Evolutionary conservation across 2,888 invertebrate genomes (phyloP).

Genomic region (Allophyes oxyacanthae): DNA sequence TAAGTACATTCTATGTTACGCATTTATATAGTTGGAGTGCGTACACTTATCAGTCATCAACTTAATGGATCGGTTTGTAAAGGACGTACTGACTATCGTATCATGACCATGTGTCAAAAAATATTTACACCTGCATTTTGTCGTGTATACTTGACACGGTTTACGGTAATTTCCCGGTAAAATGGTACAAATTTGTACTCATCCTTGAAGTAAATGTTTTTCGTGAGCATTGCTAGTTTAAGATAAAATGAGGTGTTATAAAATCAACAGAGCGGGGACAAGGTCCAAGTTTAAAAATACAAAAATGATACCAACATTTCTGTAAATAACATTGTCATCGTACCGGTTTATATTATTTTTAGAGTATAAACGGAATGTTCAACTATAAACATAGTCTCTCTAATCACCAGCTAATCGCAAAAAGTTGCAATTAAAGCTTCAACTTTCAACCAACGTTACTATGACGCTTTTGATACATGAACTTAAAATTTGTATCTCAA

Average conservation of each 20-base stretch:
- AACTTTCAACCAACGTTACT: slow-evolving; percentile 44
- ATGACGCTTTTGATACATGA: slow-evolving; percentile 56
- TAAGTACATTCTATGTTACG: background rate
- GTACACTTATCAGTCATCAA: slow-evolving; percentile 19
- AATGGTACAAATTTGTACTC: too few species aligned
- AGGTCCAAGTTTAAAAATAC: too few species aligned
- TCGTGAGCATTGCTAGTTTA: too few species aligned
- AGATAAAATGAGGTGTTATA: too few species aligned
- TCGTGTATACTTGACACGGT: too few species aligned
- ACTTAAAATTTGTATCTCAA: slow-evolving; percentile 71
- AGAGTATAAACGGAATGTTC: background rate
- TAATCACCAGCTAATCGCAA: slow-evolving; percentile 24
- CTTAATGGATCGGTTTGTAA: slow-evolving; percentile 27
- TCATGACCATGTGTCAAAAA: slow-evolving; percentile 10
- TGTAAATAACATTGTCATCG: too few species aligned
- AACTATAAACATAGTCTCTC: slow-evolving; percentile 9
- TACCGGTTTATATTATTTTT: background rate
- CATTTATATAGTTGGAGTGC: slow-evolving; percentile 1
- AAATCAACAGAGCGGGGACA: too few species aligned
- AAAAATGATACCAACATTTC: too few species aligned
- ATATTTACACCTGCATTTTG: too few species aligned
- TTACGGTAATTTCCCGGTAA: too few species aligned
- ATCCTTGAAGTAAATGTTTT: too few species aligned
- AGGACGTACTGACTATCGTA: slow-evolving; percentile 36
- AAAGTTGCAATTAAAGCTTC: slow-evolving; percentile 31